phyloP scores from a whole-genome alignment of 2,888 invertebrate genomes.

The Drosophila bunnanda region DNA sequence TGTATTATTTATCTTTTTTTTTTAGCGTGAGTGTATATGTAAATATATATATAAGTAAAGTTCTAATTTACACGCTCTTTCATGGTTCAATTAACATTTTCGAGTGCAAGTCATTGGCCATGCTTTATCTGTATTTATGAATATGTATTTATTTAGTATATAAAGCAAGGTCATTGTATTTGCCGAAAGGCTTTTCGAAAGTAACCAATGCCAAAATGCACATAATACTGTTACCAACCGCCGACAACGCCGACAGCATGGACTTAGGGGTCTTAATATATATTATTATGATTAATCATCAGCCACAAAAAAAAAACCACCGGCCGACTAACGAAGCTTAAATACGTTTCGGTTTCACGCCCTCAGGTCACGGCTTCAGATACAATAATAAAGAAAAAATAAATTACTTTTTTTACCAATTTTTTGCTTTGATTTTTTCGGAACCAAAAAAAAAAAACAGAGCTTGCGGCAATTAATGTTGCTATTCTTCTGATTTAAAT shows the following conservation, averaged over 20 bases:
- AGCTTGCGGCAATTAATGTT: constrained; percentile 33
- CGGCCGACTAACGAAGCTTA: constrained; percentile 21
- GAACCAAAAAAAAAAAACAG: constrained; percentile 18
- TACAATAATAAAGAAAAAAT: constrained; percentile 10
- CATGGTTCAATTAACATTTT: constrained; percentile 62
- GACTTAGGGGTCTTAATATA: constrained; percentile 47
- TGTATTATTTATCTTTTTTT: constrained; percentile 25
- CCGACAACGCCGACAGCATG: constrained; percentile 23
- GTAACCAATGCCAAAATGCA: constrained; percentile 45
- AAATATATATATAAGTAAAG: background rate
- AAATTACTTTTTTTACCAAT: constrained; percentile 14
- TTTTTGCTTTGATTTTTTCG: constrained; percentile 26
- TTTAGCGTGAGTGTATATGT: constrained; percentile 3
- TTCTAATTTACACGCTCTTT: constrained; percentile 46
- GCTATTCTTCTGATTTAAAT: constrained; percentile 14
- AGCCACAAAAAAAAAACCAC: constrained; percentile 3
- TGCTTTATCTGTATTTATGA: constrained; percentile 48
- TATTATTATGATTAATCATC: constrained; percentile 54
- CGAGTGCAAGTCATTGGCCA: constrained; percentile 59
- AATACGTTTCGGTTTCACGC: constrained; percentile 47
- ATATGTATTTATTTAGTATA: constrained; percentile 33
- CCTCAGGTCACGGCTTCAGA: constrained; percentile 31
- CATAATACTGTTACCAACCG: constrained; percentile 45
- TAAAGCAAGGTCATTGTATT: constrained; percentile 61
- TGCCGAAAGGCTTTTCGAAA: constrained; percentile 44